Evolutionary conservation across 2,797 vertebrate species (phyloP).

Genomic region (Cheirogaleus major): DNA sequence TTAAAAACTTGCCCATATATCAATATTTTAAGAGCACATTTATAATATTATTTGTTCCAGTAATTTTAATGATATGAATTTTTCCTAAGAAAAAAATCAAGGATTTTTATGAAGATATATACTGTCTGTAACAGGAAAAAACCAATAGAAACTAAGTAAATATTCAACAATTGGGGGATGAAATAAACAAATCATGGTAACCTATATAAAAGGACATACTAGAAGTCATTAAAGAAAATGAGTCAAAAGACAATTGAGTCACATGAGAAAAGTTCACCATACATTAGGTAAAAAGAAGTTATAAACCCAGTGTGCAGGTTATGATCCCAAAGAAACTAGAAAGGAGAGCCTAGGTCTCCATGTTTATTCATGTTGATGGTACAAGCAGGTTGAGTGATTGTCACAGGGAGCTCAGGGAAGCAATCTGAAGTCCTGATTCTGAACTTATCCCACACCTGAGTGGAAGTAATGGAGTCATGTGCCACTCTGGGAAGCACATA

Average conservation of each 20-base stretch:
- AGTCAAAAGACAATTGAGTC: background rate
- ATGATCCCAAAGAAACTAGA: background rate
- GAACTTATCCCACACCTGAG: background rate
- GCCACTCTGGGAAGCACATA: rapidly evolving
- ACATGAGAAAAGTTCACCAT: background rate
- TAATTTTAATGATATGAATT: background rate
- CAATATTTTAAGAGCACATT: background rate
- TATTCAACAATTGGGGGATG: background rate
- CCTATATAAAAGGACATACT: background rate
- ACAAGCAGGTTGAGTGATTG: background rate
- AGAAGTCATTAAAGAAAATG: background rate
- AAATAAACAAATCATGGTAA: background rate
- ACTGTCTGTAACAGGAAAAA: background rate
- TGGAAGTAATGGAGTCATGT: background rate
- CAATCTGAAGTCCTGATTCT: background rate
- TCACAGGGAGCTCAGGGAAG: background rate
- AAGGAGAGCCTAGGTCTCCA: background rate
- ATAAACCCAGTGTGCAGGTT: background rate
- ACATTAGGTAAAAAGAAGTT: background rate
- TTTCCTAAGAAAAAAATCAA: background rate
- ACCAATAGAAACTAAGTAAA: background rate
- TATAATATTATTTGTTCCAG: background rate
- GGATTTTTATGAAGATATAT: background rate
- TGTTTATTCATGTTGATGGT: background rate
- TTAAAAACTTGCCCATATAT: background rate